Base-by-base conservation (phyloP, 2,113 vertebrate genomes). In the Dipodomys stephensi region DNA sequence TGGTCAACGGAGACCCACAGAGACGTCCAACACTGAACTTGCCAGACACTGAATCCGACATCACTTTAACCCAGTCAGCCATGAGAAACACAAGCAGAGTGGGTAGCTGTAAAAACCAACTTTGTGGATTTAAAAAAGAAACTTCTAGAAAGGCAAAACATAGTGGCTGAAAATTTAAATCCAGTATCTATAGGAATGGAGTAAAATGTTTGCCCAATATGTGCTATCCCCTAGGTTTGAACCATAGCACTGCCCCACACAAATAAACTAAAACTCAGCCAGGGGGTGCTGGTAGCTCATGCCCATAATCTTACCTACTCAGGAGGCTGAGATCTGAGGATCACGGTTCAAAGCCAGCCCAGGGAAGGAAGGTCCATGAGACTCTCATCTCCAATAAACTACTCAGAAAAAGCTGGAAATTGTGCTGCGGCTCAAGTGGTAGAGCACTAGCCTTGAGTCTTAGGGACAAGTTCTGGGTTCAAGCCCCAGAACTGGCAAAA, bases 1-100 rank as follows among this genome's bases (percentile, higher is more conserved):
- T 23, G 46, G 35, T 72, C 80, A 7, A 83, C 64, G 65, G 78
- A 94, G 87, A 96, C 53, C 83, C 71, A 46, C 25, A 2, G 76
- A 88, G 79, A 88, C 65, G 13, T 46, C 90, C 65, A 25, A 87
- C 13, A 4, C 35, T 23, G 27, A 32, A 22, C 65, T 91, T 30
- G 49, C 20, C 73, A 28, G 13, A 57, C 18, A 22, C 6, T 25
- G 65, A 69, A 68, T n/a, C 88, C 60, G 4, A 93, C 92, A 62
- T 25, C 9, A 62, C 60, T 44, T 74, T 77, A 80, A 23, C 71
- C 15, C 20, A 62, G 15, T 22, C 20, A 16, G 60, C 16, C 11
- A 62, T 20, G 5, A 67, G 20, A 67, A 28, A 28, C 25, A 28
- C 9, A 28, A 67, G 3, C 25, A 67, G 28, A 28, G 25, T 62